phyloP scores from a whole-genome alignment of 1,140 invertebrate genomes.

The Melipona quadrifasciata region DNA sequence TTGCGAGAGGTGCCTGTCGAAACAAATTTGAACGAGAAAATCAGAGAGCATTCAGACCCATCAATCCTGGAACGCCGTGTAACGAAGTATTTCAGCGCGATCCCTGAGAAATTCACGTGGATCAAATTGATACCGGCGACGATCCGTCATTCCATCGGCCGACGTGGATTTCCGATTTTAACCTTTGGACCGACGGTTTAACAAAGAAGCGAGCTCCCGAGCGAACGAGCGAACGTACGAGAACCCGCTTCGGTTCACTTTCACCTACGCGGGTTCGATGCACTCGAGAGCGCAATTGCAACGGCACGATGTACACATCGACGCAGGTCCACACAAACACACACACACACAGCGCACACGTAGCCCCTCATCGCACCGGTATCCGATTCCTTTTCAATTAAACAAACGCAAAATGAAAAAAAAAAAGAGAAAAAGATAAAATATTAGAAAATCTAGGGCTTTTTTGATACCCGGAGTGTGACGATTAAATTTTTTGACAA shows the following conservation, averaged over 20 bases:
- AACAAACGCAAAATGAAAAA: not conserved
- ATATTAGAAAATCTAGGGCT: not conserved
- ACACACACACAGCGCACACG: no score
- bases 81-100: not conserved
- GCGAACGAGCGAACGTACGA: conserved; percentile 55
- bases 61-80: not conserved
- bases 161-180: conserved; percentile 46
- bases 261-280: conserved; percentile 72
- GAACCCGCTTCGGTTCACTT: conserved; percentile 66
- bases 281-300: conserved; percentile 63
- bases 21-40: not conserved
- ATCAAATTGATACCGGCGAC: not conserved
- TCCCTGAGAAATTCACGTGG: not conserved
- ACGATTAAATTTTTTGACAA: no score
- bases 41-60: not conserved
- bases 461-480: no score
- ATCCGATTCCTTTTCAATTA: not conserved
- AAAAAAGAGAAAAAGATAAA: not conserved
- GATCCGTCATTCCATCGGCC: not conserved
- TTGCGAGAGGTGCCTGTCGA: not conserved
- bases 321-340: conserved; percentile 15
- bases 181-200: conserved; percentile 54
- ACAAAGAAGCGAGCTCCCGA: conserved; percentile 51
- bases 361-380: not conserved
- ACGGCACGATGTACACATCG: conserved; percentile 55